A percentile compares a stretch with the other conserved stretches of the same genome.
Evolutionary conservation across 2,888 invertebrate species (phyloP).

Genomic region (Nesidiocoris tenuis): DNA sequence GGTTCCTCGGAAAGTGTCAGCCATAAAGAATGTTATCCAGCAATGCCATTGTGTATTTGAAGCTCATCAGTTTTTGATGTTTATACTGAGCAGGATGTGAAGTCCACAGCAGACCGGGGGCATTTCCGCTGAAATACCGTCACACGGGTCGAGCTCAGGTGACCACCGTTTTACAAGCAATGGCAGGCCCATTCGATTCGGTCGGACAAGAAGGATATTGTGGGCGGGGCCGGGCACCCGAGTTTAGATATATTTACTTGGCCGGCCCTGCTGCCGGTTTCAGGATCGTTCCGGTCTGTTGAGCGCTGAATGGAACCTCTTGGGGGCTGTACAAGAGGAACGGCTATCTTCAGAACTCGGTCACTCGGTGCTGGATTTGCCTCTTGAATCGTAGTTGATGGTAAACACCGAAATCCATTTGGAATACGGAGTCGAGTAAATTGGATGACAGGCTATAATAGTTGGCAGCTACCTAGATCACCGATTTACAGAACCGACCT

Average conservation of each 20-base stretch:
- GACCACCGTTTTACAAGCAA: slow-evolving; percentile 15
- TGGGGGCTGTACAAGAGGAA: too few relatives aligned
- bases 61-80: not conserved
- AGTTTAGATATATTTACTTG: not conserved
- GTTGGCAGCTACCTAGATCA: too few relatives aligned
- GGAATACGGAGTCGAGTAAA: too few relatives aligned
- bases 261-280: not conserved
- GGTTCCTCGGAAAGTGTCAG: too few relatives aligned
- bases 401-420: too few relatives aligned
- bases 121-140: slow-evolving; percentile 33
- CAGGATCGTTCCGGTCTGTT: not conserved
- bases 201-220: not conserved
- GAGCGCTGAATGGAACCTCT: not conserved
- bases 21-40: too few relatives aligned
- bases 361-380: too few relatives aligned
- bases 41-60: not conserved
- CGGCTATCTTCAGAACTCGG: too few relatives aligned
- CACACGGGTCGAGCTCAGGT: slow-evolving; percentile 6
- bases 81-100: slow-evolving; percentile 13
- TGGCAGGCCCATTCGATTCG: not conserved
- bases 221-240: not conserved
- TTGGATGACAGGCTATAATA: too few relatives aligned
- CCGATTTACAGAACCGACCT: too few relatives aligned
- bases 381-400: too few relatives aligned
- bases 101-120: slow-evolving; percentile 9